Evolutionary conservation across 2,888 invertebrate species (phyloP), one percentile per base, ranked within the genome.

Genomic region (Heliconius cydno): DNA sequence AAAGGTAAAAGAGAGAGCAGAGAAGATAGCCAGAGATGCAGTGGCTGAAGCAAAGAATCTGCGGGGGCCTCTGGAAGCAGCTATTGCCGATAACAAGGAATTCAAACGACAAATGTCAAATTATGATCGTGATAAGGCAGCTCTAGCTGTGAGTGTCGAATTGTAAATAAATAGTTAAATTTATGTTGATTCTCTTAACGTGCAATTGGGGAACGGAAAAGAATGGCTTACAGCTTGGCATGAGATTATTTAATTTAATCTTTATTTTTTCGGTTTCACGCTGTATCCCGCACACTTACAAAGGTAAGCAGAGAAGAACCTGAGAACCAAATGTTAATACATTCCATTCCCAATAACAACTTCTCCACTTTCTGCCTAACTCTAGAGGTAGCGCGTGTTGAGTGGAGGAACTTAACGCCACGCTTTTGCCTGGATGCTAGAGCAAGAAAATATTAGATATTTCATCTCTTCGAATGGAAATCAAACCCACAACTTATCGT

Each of bases 121-220:
- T 90, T 98, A 98, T 85, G 97, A 98, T 81, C 97, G 98, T 83
- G 98, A 98, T 89, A 98, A 98, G 87, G 96, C 96, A 83, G 97
- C 97, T 70, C 94, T 98, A 83, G 95, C 95, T 82, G 96, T 96
- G 84, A 93, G 95, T 92, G n/a, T 25, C 0, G 7, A 1, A 25
- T 63, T 28, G 19, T 30, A 3, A 30, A 2, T 9, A 57, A 22
- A n/a, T 57, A 9, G 0, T 7, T 10, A n/a, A n/a, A n/a, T 7
- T 19, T 7, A 52, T 52, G 2, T 52, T 52, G 52, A 52, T 6
- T 46, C 46, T 15, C 6, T 46, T 46, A 46, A 1, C 15, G 15
- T 15, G 3, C 3, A 15, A 46, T 46, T 46, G 1, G 46, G 46
- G 15, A 46, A 15, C 46, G 2, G 15, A 15, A 46, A 46, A 46